Evolutionary conservation across 2,113 vertebrate genomes (phyloP).

Genomic region (Pan paniscus): DNA sequence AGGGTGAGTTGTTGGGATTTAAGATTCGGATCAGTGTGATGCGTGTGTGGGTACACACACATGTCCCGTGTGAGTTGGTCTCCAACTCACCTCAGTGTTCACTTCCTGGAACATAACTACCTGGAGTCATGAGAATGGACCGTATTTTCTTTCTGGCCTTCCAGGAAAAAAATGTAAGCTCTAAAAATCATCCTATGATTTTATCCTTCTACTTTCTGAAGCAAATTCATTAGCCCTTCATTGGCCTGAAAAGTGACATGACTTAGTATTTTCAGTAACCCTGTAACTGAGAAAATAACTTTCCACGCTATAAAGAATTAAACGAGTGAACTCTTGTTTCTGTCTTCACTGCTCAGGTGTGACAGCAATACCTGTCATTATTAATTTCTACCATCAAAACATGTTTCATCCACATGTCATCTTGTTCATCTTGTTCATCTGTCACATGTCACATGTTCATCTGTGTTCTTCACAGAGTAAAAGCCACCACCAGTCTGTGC

Average conservation of each 20-base stretch:
- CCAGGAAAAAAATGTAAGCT: not conserved
- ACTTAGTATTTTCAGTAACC: conserved; percentile 22
- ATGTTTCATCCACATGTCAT: not conserved
- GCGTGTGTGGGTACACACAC: too few species aligned
- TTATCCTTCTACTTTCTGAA: not conserved
- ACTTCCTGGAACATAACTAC: not conserved
- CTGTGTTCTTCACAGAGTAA: conserved; percentile 77
- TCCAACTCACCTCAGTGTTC: not conserved
- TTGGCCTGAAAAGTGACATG: not conserved
- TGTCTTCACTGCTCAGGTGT: not conserved
- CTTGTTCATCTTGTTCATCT: not conserved
- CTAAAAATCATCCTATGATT: not conserved
- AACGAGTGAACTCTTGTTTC: not conserved
- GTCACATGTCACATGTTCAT: not conserved
- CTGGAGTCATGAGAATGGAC: not conserved
- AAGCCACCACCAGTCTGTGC: conserved; percentile 63
- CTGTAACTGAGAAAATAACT: not conserved
- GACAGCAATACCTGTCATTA: rapidly evolving
- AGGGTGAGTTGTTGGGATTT: not conserved
- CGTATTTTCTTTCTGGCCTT: not conserved
- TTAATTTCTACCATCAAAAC: not conserved
- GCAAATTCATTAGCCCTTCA: not conserved
- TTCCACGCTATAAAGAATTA: not conserved
- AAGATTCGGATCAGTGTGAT: not conserved
- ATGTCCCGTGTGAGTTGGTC: not conserved